Base-by-base conservation (phyloP, 2,797 vertebrate genomes). In the Propithecus deckenii region DNA sequence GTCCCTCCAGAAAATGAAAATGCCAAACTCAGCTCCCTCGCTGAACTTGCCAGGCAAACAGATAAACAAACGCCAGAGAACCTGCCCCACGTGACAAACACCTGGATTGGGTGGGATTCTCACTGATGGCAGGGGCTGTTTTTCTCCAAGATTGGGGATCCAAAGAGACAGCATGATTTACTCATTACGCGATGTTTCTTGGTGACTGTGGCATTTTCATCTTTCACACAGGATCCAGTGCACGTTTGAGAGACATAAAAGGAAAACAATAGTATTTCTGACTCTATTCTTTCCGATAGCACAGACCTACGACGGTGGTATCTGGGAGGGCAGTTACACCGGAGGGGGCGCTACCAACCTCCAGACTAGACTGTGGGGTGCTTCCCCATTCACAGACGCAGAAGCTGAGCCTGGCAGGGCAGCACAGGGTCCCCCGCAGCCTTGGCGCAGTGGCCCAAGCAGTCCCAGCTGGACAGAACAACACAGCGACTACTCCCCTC, bases 251-350 rank as follows among this genome's bases (percentile, higher is more conserved):
- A 72, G 38, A 50, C 57, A 67, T 4, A 13, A 20, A 50, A 50
- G 30, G 30, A 52, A 87, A 65, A 83, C 8, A 35, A 32, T 1
- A 8, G 22, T 14, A 57, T 30, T 48, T 15, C 48, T 59, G 65
- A 17, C 11, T 76, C 35, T 50, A 18, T 57, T 74, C 67, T 46
- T 81, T 55, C 94, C 43, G 17, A 30, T 15, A 61, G 22, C 22
- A 79, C 23, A n/a, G 30, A 43, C 2, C 25, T 4, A 18, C 63
- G 0, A 2, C 0, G 1, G 46, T 4, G 7, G 61, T 30, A 57
- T 52, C 55, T 4, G 14, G 57, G 30, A n/a, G 28, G 25, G 22
- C 15, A 25, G 59, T 30, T 28, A 85, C 55, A 38, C 6, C 2
- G 1, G 7, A 46, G 32, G 57, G 9, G 59, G 23, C 0, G 3